Evolutionary conservation across 2,113 vertebrate species (phyloP).

Genomic region (Agelaius tricolor): DNA sequence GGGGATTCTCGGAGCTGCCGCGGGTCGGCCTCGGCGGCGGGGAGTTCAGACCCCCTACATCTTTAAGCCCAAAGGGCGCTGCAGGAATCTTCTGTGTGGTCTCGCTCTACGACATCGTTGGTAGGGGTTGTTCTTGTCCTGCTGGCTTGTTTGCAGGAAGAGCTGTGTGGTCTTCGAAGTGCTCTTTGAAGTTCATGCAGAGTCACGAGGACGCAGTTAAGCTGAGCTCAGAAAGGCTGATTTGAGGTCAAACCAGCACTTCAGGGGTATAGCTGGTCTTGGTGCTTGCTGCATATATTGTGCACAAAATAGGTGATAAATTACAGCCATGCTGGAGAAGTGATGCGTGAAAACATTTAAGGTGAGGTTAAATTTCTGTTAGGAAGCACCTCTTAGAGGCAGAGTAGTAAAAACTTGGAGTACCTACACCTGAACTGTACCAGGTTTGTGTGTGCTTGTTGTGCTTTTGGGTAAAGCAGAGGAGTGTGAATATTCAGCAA

Average conservation of each 20-base stretch:
- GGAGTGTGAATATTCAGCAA: background rate
- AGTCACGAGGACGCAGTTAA: background rate
- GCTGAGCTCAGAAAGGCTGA: background rate
- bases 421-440: background rate
- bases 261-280: rapidly evolving
- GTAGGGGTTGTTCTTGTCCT: slow-evolving; percentile 32
- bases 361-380: background rate
- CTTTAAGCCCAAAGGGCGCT: slow-evolving; percentile 54
- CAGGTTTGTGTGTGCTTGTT: background rate
- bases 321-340: background rate
- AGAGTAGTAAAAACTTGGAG: background rate
- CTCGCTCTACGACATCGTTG: background rate
- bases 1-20: slow-evolving; percentile 25
- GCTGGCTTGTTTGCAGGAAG: slow-evolving; percentile 10
- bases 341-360: background rate
- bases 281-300: background rate
- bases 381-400: background rate
- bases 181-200: slow-evolving; percentile 34
- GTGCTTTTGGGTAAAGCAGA: background rate
- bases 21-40: background rate
- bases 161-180: slow-evolving; percentile 33
- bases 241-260: slow-evolving; percentile 1
- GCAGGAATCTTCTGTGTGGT: slow-evolving; percentile 39
- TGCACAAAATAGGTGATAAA: background rate
- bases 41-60: slow-evolving; percentile 54